Evolutionary conservation across 2,113 vertebrate genomes (phyloP).

Genomic region (Ardeotis arabs): DNA sequence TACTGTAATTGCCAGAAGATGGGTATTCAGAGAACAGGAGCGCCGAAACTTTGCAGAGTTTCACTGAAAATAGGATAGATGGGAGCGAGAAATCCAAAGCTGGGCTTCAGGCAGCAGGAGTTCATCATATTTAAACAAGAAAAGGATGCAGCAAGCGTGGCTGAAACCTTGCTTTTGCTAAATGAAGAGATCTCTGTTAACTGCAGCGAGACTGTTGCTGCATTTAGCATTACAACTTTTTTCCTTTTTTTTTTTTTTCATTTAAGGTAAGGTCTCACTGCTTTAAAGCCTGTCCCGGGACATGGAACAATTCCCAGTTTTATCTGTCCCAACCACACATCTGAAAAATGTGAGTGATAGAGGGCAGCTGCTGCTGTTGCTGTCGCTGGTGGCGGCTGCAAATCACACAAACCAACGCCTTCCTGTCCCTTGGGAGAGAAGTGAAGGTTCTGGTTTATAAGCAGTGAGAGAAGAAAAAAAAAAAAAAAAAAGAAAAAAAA

Average conservation of each 20-base stretch:
- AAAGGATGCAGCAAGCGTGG: rapidly evolving
- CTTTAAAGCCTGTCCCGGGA: not conserved
- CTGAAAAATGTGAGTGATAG: conserved; percentile 5
- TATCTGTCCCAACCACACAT: conserved; percentile 61
- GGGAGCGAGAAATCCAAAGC: not conserved
- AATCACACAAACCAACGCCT: conserved; percentile 70
- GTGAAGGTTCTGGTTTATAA: conserved; percentile 69
- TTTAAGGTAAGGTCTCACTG: not conserved
- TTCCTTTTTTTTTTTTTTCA: not conserved
- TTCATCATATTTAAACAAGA: not conserved
- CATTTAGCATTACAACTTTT: not conserved
- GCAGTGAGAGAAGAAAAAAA: conserved; percentile 55
- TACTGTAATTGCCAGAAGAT: not conserved
- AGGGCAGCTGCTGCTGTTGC: conserved; percentile 29
- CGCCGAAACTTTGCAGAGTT: not conserved
- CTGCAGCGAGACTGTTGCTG: not conserved
- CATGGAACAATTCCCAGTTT: conserved; percentile 39
- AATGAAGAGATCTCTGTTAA: not conserved
- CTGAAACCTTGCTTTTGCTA: not conserved
- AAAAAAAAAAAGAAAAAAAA: conserved; percentile 26
- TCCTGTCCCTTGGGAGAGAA: conserved; percentile 72
- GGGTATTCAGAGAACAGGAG: not conserved
- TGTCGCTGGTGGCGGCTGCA: not conserved
- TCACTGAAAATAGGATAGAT: not conserved
- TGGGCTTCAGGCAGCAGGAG: not conserved